Percentiles rank a stretch among this genome's conserved stretches.
phyloP scores from a whole-genome alignment of 2,797 vertebrate genomes.

The Anas georgica region DNA sequence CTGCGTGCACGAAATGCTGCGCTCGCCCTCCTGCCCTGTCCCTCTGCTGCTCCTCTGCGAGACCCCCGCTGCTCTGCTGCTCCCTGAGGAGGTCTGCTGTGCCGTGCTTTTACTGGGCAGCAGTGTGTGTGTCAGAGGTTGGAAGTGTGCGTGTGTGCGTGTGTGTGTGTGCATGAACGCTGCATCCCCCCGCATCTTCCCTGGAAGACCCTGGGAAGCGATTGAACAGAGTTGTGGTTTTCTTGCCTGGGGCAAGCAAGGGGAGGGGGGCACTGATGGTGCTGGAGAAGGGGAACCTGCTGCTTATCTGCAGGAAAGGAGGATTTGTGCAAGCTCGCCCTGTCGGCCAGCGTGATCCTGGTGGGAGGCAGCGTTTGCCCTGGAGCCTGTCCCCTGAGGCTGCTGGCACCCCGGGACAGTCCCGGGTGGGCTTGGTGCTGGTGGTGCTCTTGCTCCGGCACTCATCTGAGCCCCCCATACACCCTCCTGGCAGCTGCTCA shows the following conservation, averaged over 20 bases:
- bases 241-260: not conserved
- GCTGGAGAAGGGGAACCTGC: not conserved
- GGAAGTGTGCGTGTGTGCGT: fast-evolving
- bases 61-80: not conserved
- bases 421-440: fast-evolving
- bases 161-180: fast-evolving
- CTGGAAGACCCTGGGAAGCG: not conserved
- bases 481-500: not conserved
- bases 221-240: fast-evolving
- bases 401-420: not conserved
- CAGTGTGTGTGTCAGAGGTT: not conserved
- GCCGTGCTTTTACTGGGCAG: not conserved
- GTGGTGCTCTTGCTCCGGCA: not conserved
- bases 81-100: not conserved
- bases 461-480: too few relatives aligned
- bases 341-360: fast-evolving
- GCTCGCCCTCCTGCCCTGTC: not conserved
- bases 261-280: not conserved
- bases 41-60: not conserved
- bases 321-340: not conserved
- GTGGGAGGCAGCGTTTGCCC: not conserved
- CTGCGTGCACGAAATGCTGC: fast-evolving
- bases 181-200: not conserved
- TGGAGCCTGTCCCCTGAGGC: not conserved
- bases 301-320: not conserved